Evolutionary conservation across 2,113 vertebrate genomes (phyloP).

Genomic region (Myotis lucifugus): DNA sequence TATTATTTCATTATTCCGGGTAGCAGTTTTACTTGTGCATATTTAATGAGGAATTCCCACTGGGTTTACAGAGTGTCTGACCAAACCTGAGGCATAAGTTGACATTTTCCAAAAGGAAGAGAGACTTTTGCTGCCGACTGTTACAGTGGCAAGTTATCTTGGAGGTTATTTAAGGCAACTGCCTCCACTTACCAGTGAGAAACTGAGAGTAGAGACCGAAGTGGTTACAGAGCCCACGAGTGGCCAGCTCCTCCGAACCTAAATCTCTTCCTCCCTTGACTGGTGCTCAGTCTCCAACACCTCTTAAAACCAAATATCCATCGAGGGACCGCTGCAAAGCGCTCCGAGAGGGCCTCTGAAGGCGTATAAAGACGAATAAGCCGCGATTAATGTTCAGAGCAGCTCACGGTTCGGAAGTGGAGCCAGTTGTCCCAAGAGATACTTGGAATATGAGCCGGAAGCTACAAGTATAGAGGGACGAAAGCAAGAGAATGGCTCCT

Average conservation of each 20-base stretch:
- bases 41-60: neutral
- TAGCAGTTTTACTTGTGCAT: neutral
- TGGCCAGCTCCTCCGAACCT: neutral
- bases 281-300: neutral
- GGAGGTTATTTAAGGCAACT: neutral
- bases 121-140: neutral
- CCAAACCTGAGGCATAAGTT: neutral
- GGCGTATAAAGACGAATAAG: neutral
- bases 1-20: neutral
- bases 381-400: neutral
- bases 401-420: neutral
- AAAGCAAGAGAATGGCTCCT: neutral
- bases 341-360: neutral
- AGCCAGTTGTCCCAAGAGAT: neutral
- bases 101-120: neutral
- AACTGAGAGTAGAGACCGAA: neutral
- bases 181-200: neutral
- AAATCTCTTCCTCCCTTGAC: neutral
- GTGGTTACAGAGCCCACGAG: neutral
- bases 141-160: neutral
- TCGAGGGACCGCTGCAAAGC: neutral
- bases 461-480: neutral
- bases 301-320: conserved; percentile 16
- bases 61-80: neutral
- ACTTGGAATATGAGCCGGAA: neutral